Base-by-base conservation (phyloP, 2,888 invertebrate genomes). In the Nebria salina region DNA sequence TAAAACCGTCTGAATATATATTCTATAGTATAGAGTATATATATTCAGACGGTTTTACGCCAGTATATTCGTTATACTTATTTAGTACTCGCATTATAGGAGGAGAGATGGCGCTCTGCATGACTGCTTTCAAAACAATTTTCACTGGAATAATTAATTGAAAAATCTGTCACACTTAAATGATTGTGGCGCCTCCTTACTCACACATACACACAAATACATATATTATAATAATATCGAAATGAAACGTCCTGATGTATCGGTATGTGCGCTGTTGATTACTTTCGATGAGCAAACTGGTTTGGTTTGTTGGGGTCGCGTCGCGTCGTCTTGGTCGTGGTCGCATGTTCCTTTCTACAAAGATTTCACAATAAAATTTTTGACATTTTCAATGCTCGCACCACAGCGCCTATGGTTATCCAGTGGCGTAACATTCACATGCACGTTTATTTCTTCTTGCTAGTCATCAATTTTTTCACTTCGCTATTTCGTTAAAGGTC, bases 281-380 rank as follows among this genome's bases (percentile, higher is more conserved):
- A 80, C 80, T 80, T 80, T 80, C 80, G 80, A 80, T 80, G 80
- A 68, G 72, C 80, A 80, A 80, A 80, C 80, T 70, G 75, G 80
- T 79, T 79, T 68, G 73, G 42, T n/a, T 73, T 41, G 26, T 8
- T 68, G 8, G 7, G 72, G 11, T 34, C 34, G 43, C 26, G 73
- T 73, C 43, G n/a, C 15, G 41, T 72, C 15, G 72, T 7, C 25
- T n/a, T 72, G 2, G 72, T 73, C 15, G 73, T 68, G 7, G 79
- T 26, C 25, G 20, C 76, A 66, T 70, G 80, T 75, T 75, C 80
- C 80, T 80, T 80, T 80, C 80, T 80, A 80, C 80, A 74, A 73
- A 75, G 80, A 75, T 80, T 80, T 80, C 80, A 80, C 80, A 80
- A 80, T 80, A 43, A 80, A 80, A 75, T 80, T 80, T 80, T 80